Evolutionary conservation across 2,113 vertebrate genomes (phyloP).

Genomic region (Astur gentilis): DNA sequence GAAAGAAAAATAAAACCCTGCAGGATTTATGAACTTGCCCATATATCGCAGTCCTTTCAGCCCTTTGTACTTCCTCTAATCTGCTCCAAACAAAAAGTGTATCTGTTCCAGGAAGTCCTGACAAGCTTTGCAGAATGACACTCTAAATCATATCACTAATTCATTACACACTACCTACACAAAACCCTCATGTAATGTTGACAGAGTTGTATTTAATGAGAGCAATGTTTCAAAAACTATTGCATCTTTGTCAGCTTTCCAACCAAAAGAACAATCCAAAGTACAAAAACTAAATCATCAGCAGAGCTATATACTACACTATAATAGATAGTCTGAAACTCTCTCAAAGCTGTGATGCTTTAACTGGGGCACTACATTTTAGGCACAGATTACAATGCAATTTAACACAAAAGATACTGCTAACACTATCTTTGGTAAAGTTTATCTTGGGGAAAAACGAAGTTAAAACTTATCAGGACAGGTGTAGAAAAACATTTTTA

Average conservation of each 20-base stretch:
- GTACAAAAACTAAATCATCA: not conserved
- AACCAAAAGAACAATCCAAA: not conserved
- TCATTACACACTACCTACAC: not conserved
- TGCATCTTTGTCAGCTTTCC: not conserved
- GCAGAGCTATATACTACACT: not conserved
- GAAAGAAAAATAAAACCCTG: conserved; percentile 28
- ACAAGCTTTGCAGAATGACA: conserved; percentile 14
- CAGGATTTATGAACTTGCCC: conserved; percentile 1
- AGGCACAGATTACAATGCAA: not conserved
- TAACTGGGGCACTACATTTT: not conserved
- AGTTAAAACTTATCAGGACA: not conserved
- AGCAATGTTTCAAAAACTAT: not conserved
- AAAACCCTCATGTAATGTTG: not conserved
- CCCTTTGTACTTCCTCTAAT: conserved; percentile 23
- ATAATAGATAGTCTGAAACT: not conserved
- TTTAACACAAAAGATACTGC: not conserved
- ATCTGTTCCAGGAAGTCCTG: conserved; percentile 40
- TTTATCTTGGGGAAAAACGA: not conserved
- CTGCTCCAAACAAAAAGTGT: not conserved
- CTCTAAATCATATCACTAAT: conserved; percentile 4
- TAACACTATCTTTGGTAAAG: not conserved
- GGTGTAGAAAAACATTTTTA: not conserved
- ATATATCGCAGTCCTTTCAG: not conserved
- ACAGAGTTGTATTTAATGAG: not conserved
- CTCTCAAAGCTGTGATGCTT: not conserved